Evolutionary conservation across 2,113 vertebrate genomes (phyloP), one percentile per base, ranked within the genome.

Genomic region (Trichechus manatus): DNA sequence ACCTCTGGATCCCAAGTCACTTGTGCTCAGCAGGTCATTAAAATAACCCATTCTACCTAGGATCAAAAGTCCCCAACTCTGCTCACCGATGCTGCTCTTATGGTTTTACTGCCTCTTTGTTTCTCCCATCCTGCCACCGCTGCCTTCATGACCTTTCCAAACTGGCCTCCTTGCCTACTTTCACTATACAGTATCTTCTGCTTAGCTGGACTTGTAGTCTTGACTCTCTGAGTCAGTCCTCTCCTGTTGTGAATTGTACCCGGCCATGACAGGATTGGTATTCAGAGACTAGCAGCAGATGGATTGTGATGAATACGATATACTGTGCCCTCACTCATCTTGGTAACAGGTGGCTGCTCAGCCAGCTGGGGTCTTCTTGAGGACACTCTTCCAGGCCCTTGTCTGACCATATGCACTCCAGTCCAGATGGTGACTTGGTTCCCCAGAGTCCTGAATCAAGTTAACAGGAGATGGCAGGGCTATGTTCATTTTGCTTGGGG

Each of bases 401-500:
- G 53, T 97, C 89, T 84, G 87, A 94, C 94, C 95, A 61, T 89
- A 89, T 95, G 93, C 85, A 79, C 89, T 92, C 23, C 15, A 33
- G 81, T 92, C 96, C 97, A 98, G 97, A 98, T 98, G 97, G 97
- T 88, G 94, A 93, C 92, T 93, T 29, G 77, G 33, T 42, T 97
- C 97, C 95, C 97, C 50, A 91, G 97, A 94, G 97, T 82, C 93
- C 81, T 39, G 59, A 94, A 95, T 97, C 92, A 97, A 92, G 84
- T 94, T 97, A 93, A 97, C 23, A 0, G 93, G 92, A 96, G 93
- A 96, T 95, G 92, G 84, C 97, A 97, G 77, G 75, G 87, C 78
- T 82, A 36, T 90, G 61, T 78, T 87, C 89, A 96, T 95, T 97
- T 97, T 96, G 97, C 96, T 81, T 89, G 90, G 74, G 93, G 95